Conservation (phyloP, 1,140 invertebrate species). For the Idris sp. region DNA sequence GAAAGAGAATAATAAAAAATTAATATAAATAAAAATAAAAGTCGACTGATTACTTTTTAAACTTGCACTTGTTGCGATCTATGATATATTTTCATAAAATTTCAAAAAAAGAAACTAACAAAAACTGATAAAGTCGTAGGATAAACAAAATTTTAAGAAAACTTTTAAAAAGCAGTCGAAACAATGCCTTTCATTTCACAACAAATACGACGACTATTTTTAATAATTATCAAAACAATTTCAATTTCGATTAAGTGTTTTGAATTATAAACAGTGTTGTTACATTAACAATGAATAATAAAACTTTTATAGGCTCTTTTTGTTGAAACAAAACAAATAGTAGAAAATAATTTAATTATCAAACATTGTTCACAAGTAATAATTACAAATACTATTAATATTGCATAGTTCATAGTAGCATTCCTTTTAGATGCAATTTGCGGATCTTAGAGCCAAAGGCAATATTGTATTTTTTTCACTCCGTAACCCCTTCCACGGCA, state of each 20-base stretch:
- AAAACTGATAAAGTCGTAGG: too few species aligned
- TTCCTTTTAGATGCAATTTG: constrained; percentile 63
- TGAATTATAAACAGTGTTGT: constrained; percentile 23
- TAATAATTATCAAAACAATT: constrained; percentile 35
- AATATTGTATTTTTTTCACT: constrained; percentile 49
- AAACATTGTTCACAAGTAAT: constrained; percentile 54
- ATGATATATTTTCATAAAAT: constrained; percentile 54
- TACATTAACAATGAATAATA: constrained; percentile 21
- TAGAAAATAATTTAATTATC: constrained; percentile 52
- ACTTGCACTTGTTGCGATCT: constrained; percentile 41
- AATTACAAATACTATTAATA: constrained; percentile 59
- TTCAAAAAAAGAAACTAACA: constrained; percentile 26
- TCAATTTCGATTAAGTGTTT: constrained; percentile 25
- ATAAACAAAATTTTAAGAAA: constrained; percentile 6
- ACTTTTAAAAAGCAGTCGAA: constrained; percentile 30
- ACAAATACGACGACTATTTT: constrained; percentile 33
- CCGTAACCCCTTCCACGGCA: constrained; percentile 15
- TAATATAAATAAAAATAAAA: constrained; percentile 12
- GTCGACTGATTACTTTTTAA: constrained; percentile 41
- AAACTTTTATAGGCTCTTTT: constrained; percentile 43
- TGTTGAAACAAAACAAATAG: constrained; percentile 30
- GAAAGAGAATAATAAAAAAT: neutral
- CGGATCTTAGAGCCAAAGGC: constrained; percentile 58
- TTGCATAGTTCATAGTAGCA: constrained; percentile 50
- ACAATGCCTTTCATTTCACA: constrained; percentile 42